A percentile compares a stretch with the other conserved stretches of the same genome.
Conservation (phyloP, 2,888 invertebrate species). For the Heteropelma amictum region DNA sequence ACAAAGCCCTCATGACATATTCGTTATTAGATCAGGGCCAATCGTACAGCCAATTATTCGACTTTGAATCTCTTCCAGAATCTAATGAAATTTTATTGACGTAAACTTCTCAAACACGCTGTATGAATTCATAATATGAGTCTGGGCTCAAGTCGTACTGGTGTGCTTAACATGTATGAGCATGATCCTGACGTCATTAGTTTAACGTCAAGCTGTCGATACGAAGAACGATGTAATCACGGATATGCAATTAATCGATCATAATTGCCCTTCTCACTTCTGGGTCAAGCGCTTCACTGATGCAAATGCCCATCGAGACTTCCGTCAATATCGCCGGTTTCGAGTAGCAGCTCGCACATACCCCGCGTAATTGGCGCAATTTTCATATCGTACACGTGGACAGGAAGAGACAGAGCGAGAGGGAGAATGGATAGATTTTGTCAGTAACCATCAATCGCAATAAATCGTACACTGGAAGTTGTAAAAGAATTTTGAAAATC, state of each 20-base stretch:
- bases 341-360: not conserved
- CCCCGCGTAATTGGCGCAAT: constrained; percentile 14
- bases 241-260: constrained; percentile 6
- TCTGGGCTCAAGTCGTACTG: too few relatives aligned
- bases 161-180: not conserved
- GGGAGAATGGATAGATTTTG: too few relatives aligned
- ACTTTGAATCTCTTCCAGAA: too few relatives aligned
- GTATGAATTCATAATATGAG: too few relatives aligned
- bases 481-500: not conserved
- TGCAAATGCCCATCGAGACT: not conserved
- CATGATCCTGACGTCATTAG: not conserved
- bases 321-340: constrained; percentile 13
- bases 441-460: too few relatives aligned
- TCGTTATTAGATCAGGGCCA: too few relatives aligned
- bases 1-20: too few relatives aligned
- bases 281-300: constrained; percentile 12
- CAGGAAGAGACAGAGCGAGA: not conserved
- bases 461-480: too few relatives aligned
- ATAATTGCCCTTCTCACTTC: not conserved
- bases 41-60: too few relatives aligned
- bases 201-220: not conserved
- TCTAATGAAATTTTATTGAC: too few relatives aligned
- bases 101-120: too few relatives aligned
- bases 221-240: not conserved
- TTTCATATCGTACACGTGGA: not conserved